Evolutionary conservation across 2,888 invertebrate species (phyloP), one percentile per base, ranked within the genome.

Genomic region (Pristionchus exspectatus): DNA sequence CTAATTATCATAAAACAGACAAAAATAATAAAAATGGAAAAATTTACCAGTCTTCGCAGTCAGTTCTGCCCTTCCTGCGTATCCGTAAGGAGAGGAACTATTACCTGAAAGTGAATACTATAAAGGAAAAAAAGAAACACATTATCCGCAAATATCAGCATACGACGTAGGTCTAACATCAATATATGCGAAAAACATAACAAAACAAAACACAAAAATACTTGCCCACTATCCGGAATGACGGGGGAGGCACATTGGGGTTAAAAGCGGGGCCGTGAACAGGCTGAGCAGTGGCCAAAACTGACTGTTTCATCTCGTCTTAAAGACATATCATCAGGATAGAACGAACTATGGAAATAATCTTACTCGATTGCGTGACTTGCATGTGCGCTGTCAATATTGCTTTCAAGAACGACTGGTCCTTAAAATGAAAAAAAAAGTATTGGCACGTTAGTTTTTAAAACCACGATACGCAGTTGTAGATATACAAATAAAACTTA

Each of bases 231-330:
- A 50, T 30, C 54, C 87, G 72, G 56, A 74, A 74, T 63, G 72
- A 30, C 4, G 87, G 87, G 30, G 87, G 87, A 1, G 87, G 87
- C n/a, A 88, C 38, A 56, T 33, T 56, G 30, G 87, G 74, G 54
- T 88, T 88, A 74, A 30, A 88, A 7, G 87, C 72, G n/a, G 87
- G 87, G 38, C 87, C 87, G 27, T 56, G 87, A n/a, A 88, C 74
- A n/a, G 87, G 87, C 56, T 88, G 87, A 18, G 74, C 74, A 74
- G 54, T 88, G 27, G 72, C 87, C 33, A 88, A 24, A 12, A 88
- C n/a, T n/a, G 74, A 30, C 33, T 74, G 87, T 56, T 88, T 88
- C 87, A 88, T 88, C 4, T 88, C 87, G 74, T 88, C 87, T 88
- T 1, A n/a, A 74, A 88, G 10, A 33, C 21, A 30, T 4, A 24